Percentiles rank a stretch among this genome's conserved stretches.
These are phyloP conservation scores for Falco peregrinus DNA, from an alignment of 2,797 vertebrate species.

Conservation along the genomic window DNA sequence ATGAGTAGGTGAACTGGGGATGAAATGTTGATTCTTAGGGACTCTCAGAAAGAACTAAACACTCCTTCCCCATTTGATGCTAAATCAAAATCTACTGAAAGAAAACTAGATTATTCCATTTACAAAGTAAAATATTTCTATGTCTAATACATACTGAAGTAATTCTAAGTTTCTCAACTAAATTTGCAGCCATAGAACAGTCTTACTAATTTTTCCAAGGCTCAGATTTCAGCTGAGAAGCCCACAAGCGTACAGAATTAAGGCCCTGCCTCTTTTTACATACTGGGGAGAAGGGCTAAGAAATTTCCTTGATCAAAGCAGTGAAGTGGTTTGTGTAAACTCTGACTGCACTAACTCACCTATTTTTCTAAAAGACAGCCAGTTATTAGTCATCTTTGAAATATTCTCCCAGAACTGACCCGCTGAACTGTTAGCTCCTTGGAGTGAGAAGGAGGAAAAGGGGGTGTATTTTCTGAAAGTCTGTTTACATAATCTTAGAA, in stretches of 20 bases:
- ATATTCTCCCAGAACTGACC: background rate
- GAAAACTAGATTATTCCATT: background rate
- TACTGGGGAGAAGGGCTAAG: background rate
- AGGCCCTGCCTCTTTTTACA: background rate
- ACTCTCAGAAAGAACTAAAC: background rate
- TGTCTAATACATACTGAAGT: background rate
- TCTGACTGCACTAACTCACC: background rate
- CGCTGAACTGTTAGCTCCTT: constrained; percentile 3
- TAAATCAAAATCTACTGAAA: background rate
- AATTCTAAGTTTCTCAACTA: background rate
- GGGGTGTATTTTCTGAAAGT: constrained; percentile 12
- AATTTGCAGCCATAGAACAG: background rate
- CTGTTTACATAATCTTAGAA: constrained; percentile 49
- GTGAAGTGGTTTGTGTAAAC: background rate
- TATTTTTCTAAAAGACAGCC: background rate
- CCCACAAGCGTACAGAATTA: background rate
- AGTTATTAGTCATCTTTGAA: constrained; percentile 23
- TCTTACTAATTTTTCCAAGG: background rate
- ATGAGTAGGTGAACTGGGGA: background rate
- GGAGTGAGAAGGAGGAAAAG: background rate
- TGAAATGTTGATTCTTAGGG: background rate
- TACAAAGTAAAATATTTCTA: background rate
- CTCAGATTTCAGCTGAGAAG: background rate
- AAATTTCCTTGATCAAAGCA: background rate
- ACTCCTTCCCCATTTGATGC: background rate